phyloP scores from a whole-genome alignment of 2,113 vertebrate genomes.

The Capricornis sumatraensis region DNA sequence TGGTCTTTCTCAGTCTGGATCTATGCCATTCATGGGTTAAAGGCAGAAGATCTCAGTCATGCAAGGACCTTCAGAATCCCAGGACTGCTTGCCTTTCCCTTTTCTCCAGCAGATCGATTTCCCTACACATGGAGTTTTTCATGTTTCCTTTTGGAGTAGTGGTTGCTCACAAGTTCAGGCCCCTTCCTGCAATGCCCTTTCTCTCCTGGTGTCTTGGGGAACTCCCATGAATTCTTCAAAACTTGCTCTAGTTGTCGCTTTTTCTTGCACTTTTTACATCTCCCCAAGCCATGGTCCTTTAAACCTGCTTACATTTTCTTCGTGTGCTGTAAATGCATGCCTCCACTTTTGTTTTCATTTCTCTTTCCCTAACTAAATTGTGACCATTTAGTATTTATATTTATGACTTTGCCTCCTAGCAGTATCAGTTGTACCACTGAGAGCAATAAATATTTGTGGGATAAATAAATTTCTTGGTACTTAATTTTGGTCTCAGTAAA shows the following conservation, averaged over 20 bases:
- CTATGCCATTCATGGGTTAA: not conserved
- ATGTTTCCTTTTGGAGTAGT: not conserved
- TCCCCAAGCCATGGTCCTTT: not conserved
- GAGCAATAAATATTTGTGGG: not conserved
- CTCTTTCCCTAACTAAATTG: not conserved
- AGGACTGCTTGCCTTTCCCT: fast-evolving
- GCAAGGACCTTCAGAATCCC: not conserved
- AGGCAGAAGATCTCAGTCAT: not conserved
- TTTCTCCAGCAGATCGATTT: not conserved
- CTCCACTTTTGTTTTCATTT: not conserved
- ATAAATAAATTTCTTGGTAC: not conserved
- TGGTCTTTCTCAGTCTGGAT: not conserved
- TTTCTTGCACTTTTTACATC: not conserved
- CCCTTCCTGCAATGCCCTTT: not conserved
- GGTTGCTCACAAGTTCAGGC: no score
- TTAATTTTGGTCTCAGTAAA: not conserved
- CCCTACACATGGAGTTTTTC: no score
- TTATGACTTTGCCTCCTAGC: not conserved
- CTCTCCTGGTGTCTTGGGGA: not conserved
- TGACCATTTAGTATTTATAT: not conserved
- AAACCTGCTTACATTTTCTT: not conserved
- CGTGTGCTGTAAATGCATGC: not conserved
- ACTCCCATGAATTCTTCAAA: not conserved
- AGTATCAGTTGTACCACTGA: not conserved
- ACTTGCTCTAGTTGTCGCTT: not conserved